A percentile compares a stretch with the other conserved stretches of the same genome.
phyloP scores from a whole-genome alignment of 2,888 invertebrate genomes.

The Eumerus sabulonum region DNA sequence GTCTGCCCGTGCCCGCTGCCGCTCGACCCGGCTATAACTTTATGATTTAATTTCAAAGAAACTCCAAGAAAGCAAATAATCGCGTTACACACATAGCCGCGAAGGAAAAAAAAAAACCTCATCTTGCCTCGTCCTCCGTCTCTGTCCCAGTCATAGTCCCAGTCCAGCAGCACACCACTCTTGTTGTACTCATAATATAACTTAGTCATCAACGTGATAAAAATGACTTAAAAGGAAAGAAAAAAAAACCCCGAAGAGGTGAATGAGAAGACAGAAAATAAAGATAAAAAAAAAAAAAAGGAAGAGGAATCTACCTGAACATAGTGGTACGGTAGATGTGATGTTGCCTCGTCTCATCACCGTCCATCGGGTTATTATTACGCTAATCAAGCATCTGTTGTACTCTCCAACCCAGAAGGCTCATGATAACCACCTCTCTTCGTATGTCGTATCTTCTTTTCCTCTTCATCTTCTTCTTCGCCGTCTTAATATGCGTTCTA shows the following conservation, averaged over 20 bases:
- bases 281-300: too few species aligned
- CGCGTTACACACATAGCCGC: slow-evolving; percentile 65
- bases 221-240: slow-evolving; percentile 56
- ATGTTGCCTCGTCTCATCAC: slow-evolving; percentile 49
- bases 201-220: slow-evolving; percentile 69
- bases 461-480: slow-evolving; percentile 23
- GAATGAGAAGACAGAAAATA: too few species aligned
- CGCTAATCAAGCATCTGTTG: slow-evolving; percentile 69
- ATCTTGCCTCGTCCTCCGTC: slow-evolving; percentile 50
- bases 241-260: too few species aligned
- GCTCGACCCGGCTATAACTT: slow-evolving; percentile 60
- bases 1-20: slow-evolving; percentile 65
- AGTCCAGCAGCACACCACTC: slow-evolving; percentile 14
- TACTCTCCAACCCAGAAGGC: slow-evolving; percentile 55
- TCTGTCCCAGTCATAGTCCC: background rate
- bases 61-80: slow-evolving; percentile 69
- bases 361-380: slow-evolving; percentile 66
- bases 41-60: slow-evolving; percentile 69
- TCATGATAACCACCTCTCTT: slow-evolving; percentile 57
- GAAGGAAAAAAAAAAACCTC: too few species aligned
- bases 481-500: slow-evolving; percentile 44
- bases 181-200: slow-evolving; percentile 52
- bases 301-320: slow-evolving; percentile 53
- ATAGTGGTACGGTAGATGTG: slow-evolving; percentile 35
- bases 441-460: too few species aligned